A percentile compares a stretch with the other conserved stretches of the same genome.
Conservation (phyloP, 23 tunicate species). For the Styela plicata region DNA sequence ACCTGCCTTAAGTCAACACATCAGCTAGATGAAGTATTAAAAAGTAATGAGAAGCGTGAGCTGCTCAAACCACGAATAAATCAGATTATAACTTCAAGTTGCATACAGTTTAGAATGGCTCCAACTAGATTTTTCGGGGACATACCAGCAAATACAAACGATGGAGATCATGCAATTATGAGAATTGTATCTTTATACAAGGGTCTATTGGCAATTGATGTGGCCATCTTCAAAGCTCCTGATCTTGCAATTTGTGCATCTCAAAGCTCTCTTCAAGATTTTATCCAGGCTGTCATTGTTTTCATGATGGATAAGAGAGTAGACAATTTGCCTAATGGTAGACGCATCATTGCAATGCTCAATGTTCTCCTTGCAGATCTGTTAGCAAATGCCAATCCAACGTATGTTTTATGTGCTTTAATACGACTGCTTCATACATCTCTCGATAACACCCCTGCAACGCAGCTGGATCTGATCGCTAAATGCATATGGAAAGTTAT, state of each 20-base stretch:
- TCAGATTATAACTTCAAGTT: slow-evolving; percentile 45
- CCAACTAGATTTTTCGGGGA: slow-evolving; percentile 19
- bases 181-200: slow-evolving; percentile 15
- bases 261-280: slow-evolving; percentile 15
- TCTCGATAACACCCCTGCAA: not conserved
- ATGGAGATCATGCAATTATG: not conserved
- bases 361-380: slow-evolving; percentile 2
- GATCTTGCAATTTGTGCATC: slow-evolving; percentile 31
- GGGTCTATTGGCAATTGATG: slow-evolving; percentile 7
- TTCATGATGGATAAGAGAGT: slow-evolving; percentile 9
- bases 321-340: not conserved
- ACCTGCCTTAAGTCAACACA: slow-evolving; percentile 38
- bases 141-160: not conserved
- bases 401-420: slow-evolving; percentile 15
- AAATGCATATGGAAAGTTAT: slow-evolving; percentile 18
- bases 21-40: slow-evolving; percentile 51
- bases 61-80: slow-evolving; percentile 44
- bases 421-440: not conserved
- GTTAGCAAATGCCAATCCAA: slow-evolving; percentile 18
- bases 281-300: slow-evolving; percentile 8
- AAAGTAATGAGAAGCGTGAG: slow-evolving; percentile 42
- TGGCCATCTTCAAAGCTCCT: not conserved
- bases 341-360: not conserved
- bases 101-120: slow-evolving; percentile 60
- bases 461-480: not conserved